phyloP scores from a whole-genome alignment of 2,113 vertebrate species.

The Phyllopteryx taeniolatus region DNA sequence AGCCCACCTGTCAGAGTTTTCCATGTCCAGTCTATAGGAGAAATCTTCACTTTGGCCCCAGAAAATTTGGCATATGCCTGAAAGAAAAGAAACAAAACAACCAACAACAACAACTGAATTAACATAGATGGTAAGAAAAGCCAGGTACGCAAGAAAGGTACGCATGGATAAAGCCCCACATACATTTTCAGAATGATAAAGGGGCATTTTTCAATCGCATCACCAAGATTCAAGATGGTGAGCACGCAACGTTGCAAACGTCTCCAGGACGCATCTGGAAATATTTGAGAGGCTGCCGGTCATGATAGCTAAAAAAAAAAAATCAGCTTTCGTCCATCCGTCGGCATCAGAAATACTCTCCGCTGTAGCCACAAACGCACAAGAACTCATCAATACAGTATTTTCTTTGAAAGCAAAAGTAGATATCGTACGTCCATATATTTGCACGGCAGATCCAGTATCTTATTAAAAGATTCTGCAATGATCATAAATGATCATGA shows the following conservation, averaged over 20 bases:
- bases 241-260: too few relatives aligned
- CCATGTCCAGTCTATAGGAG: slow-evolving; percentile 85
- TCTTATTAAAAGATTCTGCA: too few relatives aligned
- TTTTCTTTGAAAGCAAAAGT: too few relatives aligned
- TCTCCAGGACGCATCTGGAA: too few relatives aligned
- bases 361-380: too few relatives aligned
- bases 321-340: too few relatives aligned
- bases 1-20: slow-evolving; percentile 84
- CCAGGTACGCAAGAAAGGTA: background rate
- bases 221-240: background rate
- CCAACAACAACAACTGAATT: background rate
- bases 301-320: too few relatives aligned
- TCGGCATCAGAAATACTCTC: too few relatives aligned
- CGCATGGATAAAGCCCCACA: background rate
- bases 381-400: too few relatives aligned
- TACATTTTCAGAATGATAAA: background rate
- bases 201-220: background rate
- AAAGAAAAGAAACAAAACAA: slow-evolving; percentile 40
- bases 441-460: too few relatives aligned
- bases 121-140: background rate
- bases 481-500: too few relatives aligned
- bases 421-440: background rate
- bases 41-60: slow-evolving; percentile 82
- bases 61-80: slow-evolving; percentile 93
- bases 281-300: too few relatives aligned